A percentile compares a stretch with the other conserved stretches of the same genome.
phyloP scores from a whole-genome alignment of 1,140 invertebrate species.

The Platorchestia sp. region DNA sequence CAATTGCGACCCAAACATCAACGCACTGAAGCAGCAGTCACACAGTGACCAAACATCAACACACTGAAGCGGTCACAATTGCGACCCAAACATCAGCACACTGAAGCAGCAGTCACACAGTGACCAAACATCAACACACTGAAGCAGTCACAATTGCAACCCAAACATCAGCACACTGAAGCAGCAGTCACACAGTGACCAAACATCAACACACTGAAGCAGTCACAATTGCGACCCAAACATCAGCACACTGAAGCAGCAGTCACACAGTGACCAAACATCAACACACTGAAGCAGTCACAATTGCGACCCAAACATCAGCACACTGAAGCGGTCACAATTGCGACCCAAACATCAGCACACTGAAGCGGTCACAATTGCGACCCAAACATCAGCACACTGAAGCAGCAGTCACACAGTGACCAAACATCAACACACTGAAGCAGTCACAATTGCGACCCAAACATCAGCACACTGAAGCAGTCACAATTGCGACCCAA shows the following conservation, averaged over 20 bases:
- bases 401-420: no score
- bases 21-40: background rate
- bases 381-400: background rate
- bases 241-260: background rate
- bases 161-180: background rate
- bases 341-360: background rate
- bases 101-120: background rate
- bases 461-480: background rate
- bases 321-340: background rate
- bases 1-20: background rate
- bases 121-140: background rate
- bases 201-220: background rate
- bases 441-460: background rate
- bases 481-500: background rate
- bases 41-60: background rate
- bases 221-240: background rate
- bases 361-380: background rate
- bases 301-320: background rate
- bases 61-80: background rate
- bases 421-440: background rate
- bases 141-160: background rate
- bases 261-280: no score
- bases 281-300: background rate
- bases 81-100: background rate
- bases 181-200: no score